Percentiles rank a stretch among this genome's conserved stretches.
Conservation (phyloP, 2,113 vertebrate species). For the Dasyprocta punctata region DNA sequence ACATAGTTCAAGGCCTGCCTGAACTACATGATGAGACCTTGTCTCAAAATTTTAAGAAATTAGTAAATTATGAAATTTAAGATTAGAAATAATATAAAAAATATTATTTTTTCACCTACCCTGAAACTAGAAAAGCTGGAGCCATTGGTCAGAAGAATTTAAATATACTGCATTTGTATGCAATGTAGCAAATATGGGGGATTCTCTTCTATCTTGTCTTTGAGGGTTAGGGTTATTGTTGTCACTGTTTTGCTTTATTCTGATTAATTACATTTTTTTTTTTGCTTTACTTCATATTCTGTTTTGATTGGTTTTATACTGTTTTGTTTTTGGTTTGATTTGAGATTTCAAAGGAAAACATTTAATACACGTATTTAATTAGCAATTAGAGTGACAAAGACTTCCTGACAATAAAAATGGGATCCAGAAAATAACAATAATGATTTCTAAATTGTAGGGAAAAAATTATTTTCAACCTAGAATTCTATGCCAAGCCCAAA, state of each 20-base stretch:
- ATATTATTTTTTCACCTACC: too few relatives aligned
- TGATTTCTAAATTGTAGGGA: neutral
- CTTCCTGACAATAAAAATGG: neutral
- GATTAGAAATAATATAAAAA: neutral
- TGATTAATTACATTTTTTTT: too few relatives aligned
- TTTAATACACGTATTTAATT: neutral
- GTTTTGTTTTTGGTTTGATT: too few relatives aligned
- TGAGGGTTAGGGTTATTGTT: too few relatives aligned
- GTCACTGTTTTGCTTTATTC: too few relatives aligned
- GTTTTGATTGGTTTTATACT: too few relatives aligned
- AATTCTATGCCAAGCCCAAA: conserved; percentile 29
- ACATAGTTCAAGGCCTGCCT: neutral
- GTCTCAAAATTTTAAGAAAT: neutral
- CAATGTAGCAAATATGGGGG: too few relatives aligned
- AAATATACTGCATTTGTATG: too few relatives aligned
- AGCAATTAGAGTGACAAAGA: neutral
- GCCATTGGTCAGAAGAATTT: neutral
- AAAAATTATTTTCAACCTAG: conserved; percentile 8
- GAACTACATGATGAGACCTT: neutral
- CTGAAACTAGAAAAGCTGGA: neutral
- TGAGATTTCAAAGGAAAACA: neutral
- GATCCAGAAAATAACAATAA: neutral
- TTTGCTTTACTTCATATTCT: too few relatives aligned
- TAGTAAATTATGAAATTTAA: neutral
- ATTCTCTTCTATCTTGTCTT: too few relatives aligned